A percentile compares a stretch with the other conserved stretches of the same genome.
Conservation (phyloP, 1,140 invertebrate genomes). For the Ephestia elutella region DNA sequence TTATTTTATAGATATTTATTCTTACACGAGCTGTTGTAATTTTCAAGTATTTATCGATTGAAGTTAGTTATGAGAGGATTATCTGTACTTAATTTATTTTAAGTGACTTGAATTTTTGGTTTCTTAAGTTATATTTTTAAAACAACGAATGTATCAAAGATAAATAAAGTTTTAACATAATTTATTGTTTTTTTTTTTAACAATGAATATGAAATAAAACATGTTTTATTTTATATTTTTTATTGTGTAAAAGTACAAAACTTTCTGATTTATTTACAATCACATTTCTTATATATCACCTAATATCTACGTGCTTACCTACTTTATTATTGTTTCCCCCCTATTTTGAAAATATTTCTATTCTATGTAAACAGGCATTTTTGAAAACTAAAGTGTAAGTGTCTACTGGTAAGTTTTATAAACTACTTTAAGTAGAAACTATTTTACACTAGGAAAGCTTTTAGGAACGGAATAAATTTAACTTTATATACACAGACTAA, state of each 20-base stretch:
- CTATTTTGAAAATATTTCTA: not conserved
- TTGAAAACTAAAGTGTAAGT: too few relatives aligned
- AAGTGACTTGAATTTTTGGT: constrained; percentile 7
- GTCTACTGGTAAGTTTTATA: too few relatives aligned
- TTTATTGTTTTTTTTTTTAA: constrained; percentile 11
- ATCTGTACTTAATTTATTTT: constrained; percentile 3
- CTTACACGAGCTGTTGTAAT: constrained; percentile 11
- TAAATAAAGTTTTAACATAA: constrained; percentile 27
- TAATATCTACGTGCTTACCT: not conserved
- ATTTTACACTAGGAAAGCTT: not conserved
- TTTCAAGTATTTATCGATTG: constrained; percentile 7
- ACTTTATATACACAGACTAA: not conserved
- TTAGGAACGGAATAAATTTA: not conserved
- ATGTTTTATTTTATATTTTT: not conserved
- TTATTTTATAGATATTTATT: constrained; percentile 42
- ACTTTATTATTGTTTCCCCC: not conserved
- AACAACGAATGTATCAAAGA: constrained; percentile 49
- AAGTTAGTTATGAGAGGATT: not conserved
- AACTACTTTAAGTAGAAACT: too few relatives aligned
- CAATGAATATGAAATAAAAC: not conserved
- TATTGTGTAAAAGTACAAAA: constrained; percentile 9
- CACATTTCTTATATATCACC: not conserved
- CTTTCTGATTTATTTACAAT: constrained; percentile 11
- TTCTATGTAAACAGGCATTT: not conserved
- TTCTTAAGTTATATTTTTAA: constrained; percentile 7